A percentile compares a stretch with the other conserved stretches of the same genome.
Evolutionary conservation across 37 sponge, comb jelly and placozoan species (phyloP).

Genomic region (Oopsacas minuta): DNA sequence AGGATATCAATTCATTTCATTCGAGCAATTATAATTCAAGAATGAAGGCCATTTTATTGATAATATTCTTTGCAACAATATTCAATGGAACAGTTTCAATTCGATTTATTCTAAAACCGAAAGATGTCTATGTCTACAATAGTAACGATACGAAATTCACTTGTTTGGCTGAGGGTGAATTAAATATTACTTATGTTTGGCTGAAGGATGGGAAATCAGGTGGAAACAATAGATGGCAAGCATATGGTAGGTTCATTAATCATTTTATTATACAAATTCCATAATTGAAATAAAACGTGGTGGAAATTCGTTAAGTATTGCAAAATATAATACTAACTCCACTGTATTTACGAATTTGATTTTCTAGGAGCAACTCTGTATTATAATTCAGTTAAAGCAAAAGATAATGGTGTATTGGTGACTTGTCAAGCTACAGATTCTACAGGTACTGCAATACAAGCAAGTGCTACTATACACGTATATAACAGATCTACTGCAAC

Average conservation of each 20-base stretch:
- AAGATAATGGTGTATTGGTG: neutral
- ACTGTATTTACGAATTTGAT: neutral
- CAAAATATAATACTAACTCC: neutral
- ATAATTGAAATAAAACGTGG: neutral
- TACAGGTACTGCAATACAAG: neutral
- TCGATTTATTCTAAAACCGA: neutral
- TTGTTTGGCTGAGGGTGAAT: neutral
- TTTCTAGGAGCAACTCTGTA: neutral
- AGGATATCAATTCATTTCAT: no score
- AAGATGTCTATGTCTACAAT: neutral
- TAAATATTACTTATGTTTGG: neutral
- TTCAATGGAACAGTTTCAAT: neutral
- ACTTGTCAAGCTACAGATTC: neutral
- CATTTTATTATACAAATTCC: neutral
- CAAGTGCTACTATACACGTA: neutral
- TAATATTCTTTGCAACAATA: no score
- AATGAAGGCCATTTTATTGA: no score
- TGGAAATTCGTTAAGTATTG: no score
- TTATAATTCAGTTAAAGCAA: neutral
- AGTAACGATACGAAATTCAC: neutral
- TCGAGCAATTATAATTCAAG: no score
- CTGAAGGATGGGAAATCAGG: neutral
- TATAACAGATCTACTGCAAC: neutral
- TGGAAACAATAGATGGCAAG: neutral
- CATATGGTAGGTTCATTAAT: neutral